A percentile compares a stretch with the other conserved stretches of the same genome.
Evolutionary conservation across 1,140 invertebrate species (phyloP).

Genomic region (Cotesia typhae): DNA sequence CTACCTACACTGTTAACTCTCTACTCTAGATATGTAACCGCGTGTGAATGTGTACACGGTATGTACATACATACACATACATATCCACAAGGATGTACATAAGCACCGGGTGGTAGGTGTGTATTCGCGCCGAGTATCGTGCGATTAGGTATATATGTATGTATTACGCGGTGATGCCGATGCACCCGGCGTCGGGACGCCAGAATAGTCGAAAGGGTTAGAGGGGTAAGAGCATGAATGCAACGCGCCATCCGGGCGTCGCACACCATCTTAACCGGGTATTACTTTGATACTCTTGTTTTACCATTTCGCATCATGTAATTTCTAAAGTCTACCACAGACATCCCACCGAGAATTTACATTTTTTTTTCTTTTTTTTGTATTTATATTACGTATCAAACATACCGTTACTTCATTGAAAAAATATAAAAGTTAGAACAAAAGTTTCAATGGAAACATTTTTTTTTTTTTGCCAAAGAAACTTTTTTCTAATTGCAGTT

Average conservation of each 20-base stretch:
- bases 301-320: slow-evolving; percentile 5
- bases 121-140: slow-evolving; percentile 5
- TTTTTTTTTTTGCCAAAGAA: too few relatives aligned
- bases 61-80: neutral
- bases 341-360: too few relatives aligned
- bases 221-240: slow-evolving; percentile 2
- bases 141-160: slow-evolving; percentile 30
- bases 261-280: slow-evolving; percentile 11
- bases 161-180: slow-evolving; percentile 9
- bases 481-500: too few relatives aligned
- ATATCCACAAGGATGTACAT: neutral
- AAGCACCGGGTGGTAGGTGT: slow-evolving; percentile 2
- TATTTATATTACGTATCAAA: too few relatives aligned
- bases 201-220: slow-evolving; percentile 2
- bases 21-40: too few relatives aligned
- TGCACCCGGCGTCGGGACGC: slow-evolving; percentile 32
- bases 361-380: too few relatives aligned
- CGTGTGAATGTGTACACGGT: neutral
- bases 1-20: too few relatives aligned
- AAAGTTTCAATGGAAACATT: too few relatives aligned
- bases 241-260: slow-evolving; percentile 26
- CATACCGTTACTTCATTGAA: too few relatives aligned
- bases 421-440: too few relatives aligned
- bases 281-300: slow-evolving; percentile 14
- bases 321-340: slow-evolving; percentile 1